Percentiles rank a stretch among this genome's conserved stretches.
Evolutionary conservation across 2,797 vertebrate species (phyloP).

Genomic region (Pipistrellus kuhlii): DNA sequence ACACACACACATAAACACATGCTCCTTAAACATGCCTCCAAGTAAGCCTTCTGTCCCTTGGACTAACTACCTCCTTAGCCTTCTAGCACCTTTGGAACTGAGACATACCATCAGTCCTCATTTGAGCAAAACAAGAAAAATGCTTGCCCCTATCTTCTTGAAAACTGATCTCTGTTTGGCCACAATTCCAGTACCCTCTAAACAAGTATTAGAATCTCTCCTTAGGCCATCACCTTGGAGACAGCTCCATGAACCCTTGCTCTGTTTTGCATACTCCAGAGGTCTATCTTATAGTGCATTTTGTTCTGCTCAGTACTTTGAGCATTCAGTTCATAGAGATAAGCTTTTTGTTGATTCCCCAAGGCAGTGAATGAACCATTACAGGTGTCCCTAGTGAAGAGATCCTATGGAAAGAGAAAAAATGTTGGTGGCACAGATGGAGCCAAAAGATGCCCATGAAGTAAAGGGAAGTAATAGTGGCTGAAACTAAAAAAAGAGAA

Average conservation of each 20-base stretch:
- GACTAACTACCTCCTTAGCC: background rate
- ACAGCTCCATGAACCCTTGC: background rate
- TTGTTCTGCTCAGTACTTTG: background rate
- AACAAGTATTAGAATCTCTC: background rate
- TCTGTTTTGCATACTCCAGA: background rate
- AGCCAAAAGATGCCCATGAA: background rate
- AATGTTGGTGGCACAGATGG: background rate
- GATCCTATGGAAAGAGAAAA: background rate
- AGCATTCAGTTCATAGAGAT: background rate
- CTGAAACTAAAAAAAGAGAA: background rate
- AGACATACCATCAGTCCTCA: background rate
- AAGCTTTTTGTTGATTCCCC: background rate
- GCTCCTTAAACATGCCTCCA: background rate
- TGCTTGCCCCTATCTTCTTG: background rate
- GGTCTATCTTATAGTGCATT: background rate
- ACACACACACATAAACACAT: too few relatives aligned
- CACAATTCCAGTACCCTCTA: background rate
- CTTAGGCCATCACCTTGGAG: background rate
- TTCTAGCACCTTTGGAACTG: background rate
- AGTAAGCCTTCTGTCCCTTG: background rate
- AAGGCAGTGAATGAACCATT: background rate
- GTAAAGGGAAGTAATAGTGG: background rate
- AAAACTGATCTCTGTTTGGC: background rate
- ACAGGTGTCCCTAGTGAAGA: background rate
- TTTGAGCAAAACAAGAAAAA: background rate